Evolutionary conservation across 2,888 invertebrate species (phyloP), one percentile per base, ranked within the genome.

Genomic region (Eulithis testata): DNA sequence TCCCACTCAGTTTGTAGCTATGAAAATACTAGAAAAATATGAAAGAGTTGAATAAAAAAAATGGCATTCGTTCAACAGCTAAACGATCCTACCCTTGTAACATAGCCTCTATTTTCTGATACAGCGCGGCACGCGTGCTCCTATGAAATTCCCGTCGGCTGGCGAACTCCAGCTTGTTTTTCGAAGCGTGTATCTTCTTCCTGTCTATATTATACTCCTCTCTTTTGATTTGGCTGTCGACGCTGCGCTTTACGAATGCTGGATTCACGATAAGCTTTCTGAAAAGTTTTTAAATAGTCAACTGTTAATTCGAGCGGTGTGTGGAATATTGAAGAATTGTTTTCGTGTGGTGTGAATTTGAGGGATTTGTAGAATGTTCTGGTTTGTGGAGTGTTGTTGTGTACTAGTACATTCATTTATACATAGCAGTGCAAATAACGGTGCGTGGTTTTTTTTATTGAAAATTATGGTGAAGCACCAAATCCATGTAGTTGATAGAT

Each of bases 91-190:
- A 96, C 96, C 95, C 94, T 73, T 91, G 90, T 60, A 96, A 86
- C 85, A 96, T 90, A 73, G 92, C 90, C 85, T 96, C 95, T 69
- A 96, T 90, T 90, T 95, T 95, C 74, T 89, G 91, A 83, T 95
- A 96, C 60, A 96, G 90, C 69, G 94, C 93, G 61, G 94, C 89
- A 73, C 96, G 93, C 73, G 94, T 95, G 72, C 93, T 91, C 73
- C 95, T 94, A 84, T 96, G 95, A 82, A 95, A 94, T 76, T 94
- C 94, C 60, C 43, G 40, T 11, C 66, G 45, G 36, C 37, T 49
- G 81, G 91, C 81, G 85, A 90, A 88, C 75, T 83, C 83, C 57
- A 89, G 87, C 76, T 82, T 85, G 78, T 84, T 83, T 81, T 83
- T 80, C 72, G 83, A 83, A 69, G 82, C 84, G 81, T 93, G 93